Conservation (phyloP, 2,113 vertebrate genomes). For the Ancistrus triradiatus region DNA sequence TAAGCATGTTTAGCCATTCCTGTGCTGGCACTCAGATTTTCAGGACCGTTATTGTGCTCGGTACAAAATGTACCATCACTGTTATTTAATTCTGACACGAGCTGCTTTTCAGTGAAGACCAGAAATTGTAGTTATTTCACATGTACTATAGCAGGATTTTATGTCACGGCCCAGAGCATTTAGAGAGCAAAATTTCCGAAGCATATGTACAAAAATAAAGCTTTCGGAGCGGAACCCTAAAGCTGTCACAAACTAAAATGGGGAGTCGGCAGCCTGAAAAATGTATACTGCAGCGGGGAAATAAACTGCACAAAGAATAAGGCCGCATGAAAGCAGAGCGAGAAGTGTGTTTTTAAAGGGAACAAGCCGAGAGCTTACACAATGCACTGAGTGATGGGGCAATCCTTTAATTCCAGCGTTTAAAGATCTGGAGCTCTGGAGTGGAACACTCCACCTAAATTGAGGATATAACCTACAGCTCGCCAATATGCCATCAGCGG, state of each 20-base stretch:
- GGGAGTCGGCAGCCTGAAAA: not conserved
- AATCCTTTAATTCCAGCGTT: constrained; percentile 16
- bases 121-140: not conserved
- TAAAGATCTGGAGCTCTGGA: constrained; percentile 13
- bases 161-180: not conserved
- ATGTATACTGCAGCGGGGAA: not conserved
- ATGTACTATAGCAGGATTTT: constrained; percentile 6
- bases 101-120: not conserved
- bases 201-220: constrained; percentile 15
- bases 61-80: too few species aligned
- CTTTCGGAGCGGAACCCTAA: constrained; percentile 1
- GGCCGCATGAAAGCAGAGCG: not conserved
- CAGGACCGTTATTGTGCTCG: too few species aligned
- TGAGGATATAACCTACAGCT: not conserved
- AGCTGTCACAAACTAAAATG: constrained; percentile 6
- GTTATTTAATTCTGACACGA: not conserved
- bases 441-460: not conserved
- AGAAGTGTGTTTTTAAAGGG: constrained; percentile 2
- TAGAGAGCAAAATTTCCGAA: not conserved
- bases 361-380: not conserved
- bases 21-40: too few species aligned
- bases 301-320: constrained; percentile 4
- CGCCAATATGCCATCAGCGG: not conserved
- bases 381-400: constrained; percentile 1
- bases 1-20: too few species aligned